Percentiles rank a stretch among this genome's conserved stretches.
Evolutionary conservation across 2,797 vertebrate genomes (phyloP).

Genomic region (Periparus ater): DNA sequence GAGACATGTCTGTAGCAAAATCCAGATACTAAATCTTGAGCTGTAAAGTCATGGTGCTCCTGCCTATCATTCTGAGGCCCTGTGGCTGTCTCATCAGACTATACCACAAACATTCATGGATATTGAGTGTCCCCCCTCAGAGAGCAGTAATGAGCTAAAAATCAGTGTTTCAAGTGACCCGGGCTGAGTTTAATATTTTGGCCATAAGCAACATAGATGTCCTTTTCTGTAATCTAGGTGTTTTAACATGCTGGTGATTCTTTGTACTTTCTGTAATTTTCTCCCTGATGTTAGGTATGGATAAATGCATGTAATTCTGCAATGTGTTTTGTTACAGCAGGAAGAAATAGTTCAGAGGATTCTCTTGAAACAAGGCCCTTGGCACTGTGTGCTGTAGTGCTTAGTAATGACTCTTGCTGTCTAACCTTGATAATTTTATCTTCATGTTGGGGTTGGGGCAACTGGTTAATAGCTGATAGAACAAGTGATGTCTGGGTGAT

Average conservation of each 20-base stretch:
- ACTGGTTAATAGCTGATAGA: slow-evolving; percentile 55
- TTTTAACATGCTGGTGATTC: background rate
- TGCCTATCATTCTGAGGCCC: background rate
- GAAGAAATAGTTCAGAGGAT: background rate
- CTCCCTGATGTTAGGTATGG: background rate
- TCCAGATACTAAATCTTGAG: background rate
- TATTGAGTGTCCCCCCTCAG: rapidly evolving
- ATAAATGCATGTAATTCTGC: background rate
- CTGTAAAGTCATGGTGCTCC: background rate
- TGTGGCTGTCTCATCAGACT: background rate
- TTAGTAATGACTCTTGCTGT: slow-evolving; percentile 26
- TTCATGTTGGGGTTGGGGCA: background rate
- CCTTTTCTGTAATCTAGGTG: background rate
- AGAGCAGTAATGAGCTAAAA: background rate
- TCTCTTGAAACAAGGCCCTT: background rate
- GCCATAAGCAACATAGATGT: background rate
- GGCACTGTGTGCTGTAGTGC: background rate
- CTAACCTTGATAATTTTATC: slow-evolving; percentile 52
- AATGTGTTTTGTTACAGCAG: background rate
- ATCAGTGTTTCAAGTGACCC: background rate
- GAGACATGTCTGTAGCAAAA: background rate
- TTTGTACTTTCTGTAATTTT: background rate
- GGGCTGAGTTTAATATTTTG: background rate
- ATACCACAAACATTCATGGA: rapidly evolving
- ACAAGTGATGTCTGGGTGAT: slow-evolving; percentile 27